Percentiles rank a stretch among this genome's conserved stretches.
Conservation (phyloP, 2,797 vertebrate species). For the Rhinatrema bivittatum region DNA sequence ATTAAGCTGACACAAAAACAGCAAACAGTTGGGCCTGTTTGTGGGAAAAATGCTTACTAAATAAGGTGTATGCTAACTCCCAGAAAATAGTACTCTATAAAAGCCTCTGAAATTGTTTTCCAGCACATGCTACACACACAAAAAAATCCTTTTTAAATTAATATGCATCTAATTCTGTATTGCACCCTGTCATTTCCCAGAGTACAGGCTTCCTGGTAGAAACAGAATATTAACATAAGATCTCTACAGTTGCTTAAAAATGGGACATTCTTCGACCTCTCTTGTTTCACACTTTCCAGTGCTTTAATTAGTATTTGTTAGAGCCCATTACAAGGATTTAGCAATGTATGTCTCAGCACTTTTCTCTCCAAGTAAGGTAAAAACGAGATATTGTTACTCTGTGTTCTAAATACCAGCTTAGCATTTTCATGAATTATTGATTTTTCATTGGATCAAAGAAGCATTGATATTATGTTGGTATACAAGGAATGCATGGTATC, state of each 20-base stretch:
- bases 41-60: too few species aligned
- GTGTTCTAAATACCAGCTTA: not conserved
- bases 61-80: too few species aligned
- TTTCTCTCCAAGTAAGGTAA: not conserved
- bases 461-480: not conserved
- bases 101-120: too few species aligned
- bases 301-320: not conserved
- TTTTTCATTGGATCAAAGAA: constrained; percentile 10
- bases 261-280: not conserved
- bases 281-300: not conserved
- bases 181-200: not conserved
- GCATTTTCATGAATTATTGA: not conserved
- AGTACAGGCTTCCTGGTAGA: not conserved
- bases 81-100: too few species aligned
- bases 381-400: not conserved
- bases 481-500: not conserved
- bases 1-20: too few species aligned
- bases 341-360: not conserved
- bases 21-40: too few species aligned
- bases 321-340: not conserved
- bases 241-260: not conserved
- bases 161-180: too few species aligned
- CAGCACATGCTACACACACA: too few species aligned
- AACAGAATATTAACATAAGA: not conserved
- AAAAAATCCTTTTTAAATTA: too few species aligned